Percentiles rank a stretch among this genome's conserved stretches.
These are phyloP conservation scores for Lanistes nyassanus DNA, from an alignment of 1,140 invertebrate genomes.

Conservation along the genomic window DNA sequence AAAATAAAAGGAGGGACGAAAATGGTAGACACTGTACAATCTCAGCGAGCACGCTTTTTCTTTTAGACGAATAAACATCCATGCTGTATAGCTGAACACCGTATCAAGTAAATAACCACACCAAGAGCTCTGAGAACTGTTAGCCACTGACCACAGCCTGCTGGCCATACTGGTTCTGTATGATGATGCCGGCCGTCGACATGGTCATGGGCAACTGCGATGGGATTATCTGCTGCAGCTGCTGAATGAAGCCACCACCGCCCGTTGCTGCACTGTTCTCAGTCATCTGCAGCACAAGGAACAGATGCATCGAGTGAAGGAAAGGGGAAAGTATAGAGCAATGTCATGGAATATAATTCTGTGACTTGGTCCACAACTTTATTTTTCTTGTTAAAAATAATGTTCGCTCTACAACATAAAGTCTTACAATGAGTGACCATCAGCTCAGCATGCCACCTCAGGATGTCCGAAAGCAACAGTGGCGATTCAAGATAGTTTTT, in stretches of 20 bases:
- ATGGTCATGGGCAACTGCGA: constrained; percentile 31
- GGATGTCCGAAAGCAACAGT: too few species aligned
- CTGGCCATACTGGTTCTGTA: constrained; percentile 58
- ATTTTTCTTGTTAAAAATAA: not conserved
- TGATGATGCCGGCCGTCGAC: constrained; percentile 39
- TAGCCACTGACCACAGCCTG: constrained; percentile 43
- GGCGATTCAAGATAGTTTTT: too few species aligned
- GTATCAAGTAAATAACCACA: too few species aligned
- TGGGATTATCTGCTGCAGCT: constrained; percentile 30
- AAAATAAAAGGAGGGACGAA: not conserved
- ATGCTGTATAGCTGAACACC: constrained; percentile 20
- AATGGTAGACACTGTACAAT: constrained; percentile 11
- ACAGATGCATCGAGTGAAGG: not conserved
- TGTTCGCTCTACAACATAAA: not conserved
- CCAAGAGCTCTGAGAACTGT: too few species aligned
- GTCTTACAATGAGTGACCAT: too few species aligned
- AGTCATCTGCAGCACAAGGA: constrained; percentile 21
- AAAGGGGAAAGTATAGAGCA: not conserved
- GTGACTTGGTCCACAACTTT: not conserved
- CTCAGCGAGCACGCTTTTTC: constrained; percentile 24
- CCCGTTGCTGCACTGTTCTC: not conserved
- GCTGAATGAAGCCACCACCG: constrained; percentile 3
- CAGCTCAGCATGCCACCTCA: not conserved
- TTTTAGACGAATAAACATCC: constrained; percentile 27
- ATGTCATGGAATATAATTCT: not conserved